These are phyloP conservation scores for Zygothrica quintamaculata DNA, from an alignment of 2,888 invertebrate species.

Conservation along the genomic window DNA sequence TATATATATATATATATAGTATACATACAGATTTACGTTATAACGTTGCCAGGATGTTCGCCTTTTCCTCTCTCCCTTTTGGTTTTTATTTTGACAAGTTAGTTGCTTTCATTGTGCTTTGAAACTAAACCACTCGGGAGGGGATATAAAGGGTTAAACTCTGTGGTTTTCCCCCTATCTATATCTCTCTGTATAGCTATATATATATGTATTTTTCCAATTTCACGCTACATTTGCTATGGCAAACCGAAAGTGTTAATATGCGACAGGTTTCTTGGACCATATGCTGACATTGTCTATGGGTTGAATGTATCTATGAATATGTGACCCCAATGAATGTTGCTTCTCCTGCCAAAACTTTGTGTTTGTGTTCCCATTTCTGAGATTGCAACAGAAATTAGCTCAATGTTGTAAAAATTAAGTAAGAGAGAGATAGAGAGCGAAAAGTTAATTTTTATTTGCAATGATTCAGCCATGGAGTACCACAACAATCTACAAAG, in stretches of 20 bases:
- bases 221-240: conserved; percentile 80
- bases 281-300: conserved; percentile 59
- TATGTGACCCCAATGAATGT: conserved; percentile 13
- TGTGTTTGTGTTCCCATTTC: not conserved
- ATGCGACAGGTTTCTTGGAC: conserved; percentile 56
- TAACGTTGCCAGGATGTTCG: conserved; percentile 26
- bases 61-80: conserved; percentile 5
- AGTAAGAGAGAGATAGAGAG: conserved; percentile 17
- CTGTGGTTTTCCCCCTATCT: conserved; percentile 43
- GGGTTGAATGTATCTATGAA: not conserved
- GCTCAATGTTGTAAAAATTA: conserved; percentile 65
- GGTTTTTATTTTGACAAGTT: conserved; percentile 63
- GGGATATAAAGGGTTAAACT: conserved; percentile 65
- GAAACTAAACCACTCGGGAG: conserved; percentile 61
- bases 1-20: conserved; percentile 39
- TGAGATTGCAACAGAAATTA: conserved; percentile 54
- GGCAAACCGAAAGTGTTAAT: conserved; percentile 65
- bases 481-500: conserved; percentile 55
- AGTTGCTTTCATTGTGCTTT: conserved; percentile 64
- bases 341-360: conserved; percentile 8
- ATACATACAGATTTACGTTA: conserved; percentile 21
- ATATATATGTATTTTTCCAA: conserved; percentile 62
- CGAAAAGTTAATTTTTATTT: conserved; percentile 64
- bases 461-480: conserved; percentile 8
- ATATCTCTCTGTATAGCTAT: conserved; percentile 4